These are phyloP conservation scores for Tryphoninae sp. DNA, from an alignment of 2,888 invertebrate genomes.

Conservation along the genomic window DNA sequence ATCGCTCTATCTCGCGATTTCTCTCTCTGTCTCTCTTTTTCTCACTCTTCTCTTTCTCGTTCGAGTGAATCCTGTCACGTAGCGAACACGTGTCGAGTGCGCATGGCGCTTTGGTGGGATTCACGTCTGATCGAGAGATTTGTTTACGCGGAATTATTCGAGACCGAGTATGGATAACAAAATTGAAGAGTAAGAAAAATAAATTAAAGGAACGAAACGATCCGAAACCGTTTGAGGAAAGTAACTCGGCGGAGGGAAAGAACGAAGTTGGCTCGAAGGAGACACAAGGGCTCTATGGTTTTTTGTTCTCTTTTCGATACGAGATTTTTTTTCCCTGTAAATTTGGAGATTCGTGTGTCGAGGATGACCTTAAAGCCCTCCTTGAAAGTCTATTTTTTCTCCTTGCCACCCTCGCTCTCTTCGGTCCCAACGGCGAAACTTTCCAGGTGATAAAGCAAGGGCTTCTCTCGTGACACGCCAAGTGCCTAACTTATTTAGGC, in stretches of 20 bases:
- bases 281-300: not conserved
- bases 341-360: not conserved
- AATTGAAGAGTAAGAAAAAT: not conserved
- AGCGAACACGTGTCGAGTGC: too few species aligned
- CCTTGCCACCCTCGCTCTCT: too few species aligned
- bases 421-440: too few species aligned
- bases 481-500: too few species aligned
- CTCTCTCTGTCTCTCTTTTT: slow-evolving; percentile 8
- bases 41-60: not conserved
- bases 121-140: too few species aligned
- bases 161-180: not conserved
- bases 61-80: not conserved
- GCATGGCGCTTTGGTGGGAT: too few species aligned
- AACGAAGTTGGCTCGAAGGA: not conserved
- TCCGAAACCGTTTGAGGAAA: not conserved
- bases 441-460: too few species aligned
- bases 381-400: too few species aligned
- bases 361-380: not conserved
- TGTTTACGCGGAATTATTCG: too few species aligned
- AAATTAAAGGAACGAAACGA: not conserved
- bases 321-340: not conserved
- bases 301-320: not conserved
- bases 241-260: not conserved
- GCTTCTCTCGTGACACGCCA: too few species aligned
- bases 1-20: not conserved